A percentile compares a stretch with the other conserved stretches of the same genome.
phyloP scores from a whole-genome alignment of 2,797 vertebrate genomes.

The Lagodon rhomboides region DNA sequence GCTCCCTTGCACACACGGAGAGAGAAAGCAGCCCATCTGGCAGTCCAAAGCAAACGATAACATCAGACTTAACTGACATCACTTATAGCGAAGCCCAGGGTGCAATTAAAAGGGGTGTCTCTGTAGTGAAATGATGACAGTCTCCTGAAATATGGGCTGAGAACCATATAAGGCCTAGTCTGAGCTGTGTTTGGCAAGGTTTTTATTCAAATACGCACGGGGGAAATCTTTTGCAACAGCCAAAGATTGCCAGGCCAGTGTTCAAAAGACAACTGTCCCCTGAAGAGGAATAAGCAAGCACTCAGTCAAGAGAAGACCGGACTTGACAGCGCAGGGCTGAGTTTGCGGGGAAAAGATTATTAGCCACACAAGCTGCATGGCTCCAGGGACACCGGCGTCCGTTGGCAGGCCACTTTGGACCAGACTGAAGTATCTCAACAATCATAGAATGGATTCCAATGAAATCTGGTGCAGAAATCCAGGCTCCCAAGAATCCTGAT shows the following conservation, averaged over 20 bases:
- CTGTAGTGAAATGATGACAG: constrained; percentile 14
- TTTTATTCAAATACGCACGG: neutral
- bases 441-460: neutral
- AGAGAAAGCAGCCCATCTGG: constrained; percentile 47
- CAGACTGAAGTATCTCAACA: neutral
- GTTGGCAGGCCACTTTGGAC: too few relatives aligned
- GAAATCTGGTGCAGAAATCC: neutral
- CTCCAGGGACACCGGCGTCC: neutral
- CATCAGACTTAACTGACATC: constrained; percentile 49
- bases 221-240: neutral
- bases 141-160: constrained; percentile 25
- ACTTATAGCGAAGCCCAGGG: constrained; percentile 36
- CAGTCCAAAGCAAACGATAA: constrained; percentile 41
- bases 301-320: neutral
- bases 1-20: constrained; percentile 4
- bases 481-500: neutral
- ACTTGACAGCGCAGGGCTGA: neutral
- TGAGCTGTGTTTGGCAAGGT: neutral
- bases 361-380: neutral
- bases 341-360: neutral
- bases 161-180: constrained; percentile 18
- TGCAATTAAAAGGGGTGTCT: constrained; percentile 34
- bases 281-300: neutral
- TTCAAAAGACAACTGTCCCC: neutral
- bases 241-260: neutral